phyloP scores from a whole-genome alignment of 2,888 invertebrate genomes.

The Plemyria rubiginata region DNA sequence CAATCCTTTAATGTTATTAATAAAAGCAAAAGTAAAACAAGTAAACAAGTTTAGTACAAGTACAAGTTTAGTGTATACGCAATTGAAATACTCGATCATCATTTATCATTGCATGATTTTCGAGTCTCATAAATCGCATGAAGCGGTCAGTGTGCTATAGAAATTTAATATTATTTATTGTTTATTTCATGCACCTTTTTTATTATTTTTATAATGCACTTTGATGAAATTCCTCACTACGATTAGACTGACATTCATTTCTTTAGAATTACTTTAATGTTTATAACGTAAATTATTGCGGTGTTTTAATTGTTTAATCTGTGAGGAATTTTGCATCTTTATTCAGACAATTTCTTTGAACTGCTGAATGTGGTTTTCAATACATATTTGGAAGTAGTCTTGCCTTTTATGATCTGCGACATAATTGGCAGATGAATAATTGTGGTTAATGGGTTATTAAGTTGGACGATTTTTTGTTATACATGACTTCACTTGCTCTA shows the following conservation, averaged over 20 bases:
- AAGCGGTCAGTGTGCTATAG: constrained; percentile 48
- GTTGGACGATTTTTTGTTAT: constrained; percentile 10
- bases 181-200: constrained; percentile 46
- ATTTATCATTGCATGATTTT: constrained; percentile 45
- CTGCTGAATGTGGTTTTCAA: constrained; percentile 13
- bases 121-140: constrained; percentile 59
- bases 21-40: constrained; percentile 10
- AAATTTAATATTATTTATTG: constrained; percentile 26
- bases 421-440: constrained; percentile 26
- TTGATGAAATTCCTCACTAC: constrained; percentile 27
- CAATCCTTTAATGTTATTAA: constrained; percentile 27
- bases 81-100: constrained; percentile 24
- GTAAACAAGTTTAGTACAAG: constrained; percentile 8
- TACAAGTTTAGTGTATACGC: constrained; percentile 2
- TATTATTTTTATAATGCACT: constrained; percentile 34
- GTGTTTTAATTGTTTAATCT: constrained; percentile 28
- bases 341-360: constrained; percentile 47
- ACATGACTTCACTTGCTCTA: constrained; percentile 2
- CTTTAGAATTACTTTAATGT: neutral
- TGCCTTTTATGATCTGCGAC: constrained; percentile 19
- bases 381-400: constrained; percentile 28
- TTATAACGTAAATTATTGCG: neutral
- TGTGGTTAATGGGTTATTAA: constrained; percentile 22
- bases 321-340: constrained; percentile 46
- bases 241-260: constrained; percentile 4